Evolutionary conservation across 2,888 invertebrate genomes (phyloP).

Genomic region (Trisateles emortualis): DNA sequence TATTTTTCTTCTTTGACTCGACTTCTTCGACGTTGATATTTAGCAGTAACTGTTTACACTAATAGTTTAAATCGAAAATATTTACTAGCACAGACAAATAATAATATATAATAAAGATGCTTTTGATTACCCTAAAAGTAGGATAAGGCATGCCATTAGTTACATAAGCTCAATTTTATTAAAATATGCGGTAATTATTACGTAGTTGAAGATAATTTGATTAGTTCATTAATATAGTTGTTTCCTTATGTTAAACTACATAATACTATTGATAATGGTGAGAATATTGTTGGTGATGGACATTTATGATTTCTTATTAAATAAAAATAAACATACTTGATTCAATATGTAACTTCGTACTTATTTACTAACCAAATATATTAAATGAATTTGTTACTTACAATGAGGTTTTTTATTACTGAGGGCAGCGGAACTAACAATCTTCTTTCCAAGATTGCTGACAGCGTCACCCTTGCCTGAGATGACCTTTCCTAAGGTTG

Average conservation of each 20-base stretch:
- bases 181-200: background rate
- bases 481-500: constrained; percentile 86
- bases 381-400: constrained; percentile 49
- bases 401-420: constrained; percentile 81
- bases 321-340: no score
- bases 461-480: constrained; percentile 93
- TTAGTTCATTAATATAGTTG: no score
- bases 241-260: no score
- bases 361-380: no score
- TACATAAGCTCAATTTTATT: background rate
- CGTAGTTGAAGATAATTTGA: no score
- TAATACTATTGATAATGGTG: no score
- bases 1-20: background rate
- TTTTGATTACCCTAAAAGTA: no score
- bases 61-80: background rate
- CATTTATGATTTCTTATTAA: no score
- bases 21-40: background rate
- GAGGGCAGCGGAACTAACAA: constrained; percentile 91
- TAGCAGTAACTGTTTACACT: background rate
- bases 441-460: constrained; percentile 92
- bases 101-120: no score
- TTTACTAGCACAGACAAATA: background rate
- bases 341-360: no score
- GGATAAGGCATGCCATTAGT: background rate
- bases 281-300: no score